phyloP scores from a whole-genome alignment of 1,140 invertebrate genomes.

The silkworm (Bombyx mori) region ASM3026992v2 NC_085117.1:9995501-9996000 shows the following conservation, averaged over 20 bases:
- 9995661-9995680: not conserved
- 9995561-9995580: too few species aligned
- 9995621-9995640: not conserved
- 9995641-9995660: not conserved
- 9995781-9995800: constrained; percentile 54
- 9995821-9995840: constrained; percentile 37
- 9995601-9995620: too few species aligned
- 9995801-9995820: constrained; percentile 46
- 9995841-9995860: constrained; percentile 34
- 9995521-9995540: too few species aligned
- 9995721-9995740: constrained; percentile 47
- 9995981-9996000: too few species aligned
- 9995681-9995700: constrained; percentile 38
- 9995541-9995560: too few species aligned
- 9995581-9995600: too few species aligned
- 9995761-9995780: constrained; percentile 65
- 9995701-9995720: constrained; percentile 33
- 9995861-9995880: constrained; percentile 15
- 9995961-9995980: too few species aligned
- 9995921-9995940: constrained; percentile 1
- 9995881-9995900: not conserved
- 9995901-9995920: too few species aligned
- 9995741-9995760: constrained; percentile 65
- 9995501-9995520: too few species aligned
- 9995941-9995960: constrained; percentile 38